Percentiles rank a stretch among this genome's conserved stretches.
Conservation (phyloP, 30 jellyfish, hydroid and myxozoan genomes). For the Calvadosia cruxmelitensis region DNA sequence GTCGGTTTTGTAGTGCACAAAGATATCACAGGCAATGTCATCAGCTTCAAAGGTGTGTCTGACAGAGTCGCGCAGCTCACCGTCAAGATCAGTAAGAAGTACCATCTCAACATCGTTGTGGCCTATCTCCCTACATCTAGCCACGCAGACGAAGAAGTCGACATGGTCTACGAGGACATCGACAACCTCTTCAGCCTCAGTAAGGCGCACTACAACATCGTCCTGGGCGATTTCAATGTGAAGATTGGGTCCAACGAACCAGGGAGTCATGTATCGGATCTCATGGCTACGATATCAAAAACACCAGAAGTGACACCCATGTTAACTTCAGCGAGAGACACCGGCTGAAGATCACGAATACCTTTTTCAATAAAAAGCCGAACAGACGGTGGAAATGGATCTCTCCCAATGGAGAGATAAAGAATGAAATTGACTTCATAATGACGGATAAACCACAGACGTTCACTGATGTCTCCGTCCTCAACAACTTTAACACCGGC, state of each 20-base stretch:
- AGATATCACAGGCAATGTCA: constrained; percentile 20
- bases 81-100: constrained; percentile 21
- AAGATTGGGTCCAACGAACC: constrained; percentile 34
- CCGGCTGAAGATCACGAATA: constrained; percentile 8
- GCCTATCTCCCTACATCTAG: constrained; percentile 34
- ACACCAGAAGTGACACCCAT: constrained; percentile 30
- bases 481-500: constrained; percentile 22
- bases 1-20: constrained; percentile 15
- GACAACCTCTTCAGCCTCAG: constrained; percentile 17
- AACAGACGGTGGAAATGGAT: constrained; percentile 24
- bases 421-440: constrained; percentile 27
- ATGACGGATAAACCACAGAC: constrained; percentile 7
- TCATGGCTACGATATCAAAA: constrained; percentile 29
- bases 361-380: constrained; percentile 18
- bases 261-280: constrained; percentile 31
- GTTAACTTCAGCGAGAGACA: constrained; percentile 19
- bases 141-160: constrained; percentile 25
- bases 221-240: no score
- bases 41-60: constrained; percentile 18
- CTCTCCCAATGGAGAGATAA: constrained; percentile 6
- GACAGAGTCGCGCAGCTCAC: constrained; percentile 34
- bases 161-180: no score
- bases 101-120: constrained; percentile 30
- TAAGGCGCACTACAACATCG: constrained; percentile 14
- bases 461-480: constrained; percentile 3